phyloP scores from a whole-genome alignment of 1,140 invertebrate species.

The Bombus turneri region DNA sequence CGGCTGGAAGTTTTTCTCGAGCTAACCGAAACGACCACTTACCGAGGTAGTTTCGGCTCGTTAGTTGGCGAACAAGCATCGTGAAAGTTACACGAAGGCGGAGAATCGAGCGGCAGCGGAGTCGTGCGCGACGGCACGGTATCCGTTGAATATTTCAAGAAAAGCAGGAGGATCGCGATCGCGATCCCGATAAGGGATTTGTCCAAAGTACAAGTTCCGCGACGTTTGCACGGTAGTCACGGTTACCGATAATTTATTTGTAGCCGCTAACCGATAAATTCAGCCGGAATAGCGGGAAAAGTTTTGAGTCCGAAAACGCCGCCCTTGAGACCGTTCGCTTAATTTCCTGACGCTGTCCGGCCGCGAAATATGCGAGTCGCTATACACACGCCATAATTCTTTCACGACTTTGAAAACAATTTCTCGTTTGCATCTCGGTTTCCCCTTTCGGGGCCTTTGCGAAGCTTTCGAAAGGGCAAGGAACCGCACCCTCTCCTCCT shows the following conservation, averaged over 20 bases:
- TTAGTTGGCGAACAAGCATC: constrained; percentile 8
- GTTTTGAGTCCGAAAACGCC: constrained; percentile 59
- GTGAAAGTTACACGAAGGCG: background rate
- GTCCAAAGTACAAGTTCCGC: background rate
- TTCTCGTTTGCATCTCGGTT: constrained; percentile 44
- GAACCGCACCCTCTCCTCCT: too few relatives aligned
- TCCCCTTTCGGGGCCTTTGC: too few relatives aligned
- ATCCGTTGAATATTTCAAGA: constrained; percentile 21
- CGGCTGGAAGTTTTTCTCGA: constrained; percentile 4
- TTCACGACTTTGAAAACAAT: constrained; percentile 45
- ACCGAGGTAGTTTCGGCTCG: constrained; percentile 18
- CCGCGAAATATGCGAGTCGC: constrained; percentile 25
- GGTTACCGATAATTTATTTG: constrained; percentile 60
- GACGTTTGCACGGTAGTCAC: constrained; percentile 41
- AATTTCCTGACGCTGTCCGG: constrained; percentile 61
- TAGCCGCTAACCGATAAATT: constrained; percentile 55
- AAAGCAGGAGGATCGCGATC: background rate
- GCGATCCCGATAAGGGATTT: background rate
- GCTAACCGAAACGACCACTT: constrained; percentile 26
- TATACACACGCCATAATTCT: background rate
- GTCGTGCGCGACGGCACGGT: background rate
- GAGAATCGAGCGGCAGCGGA: background rate
- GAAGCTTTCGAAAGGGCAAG: background rate
- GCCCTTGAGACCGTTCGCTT: constrained; percentile 62
- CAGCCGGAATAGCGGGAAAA: constrained; percentile 48